phyloP scores from a whole-genome alignment of 1,140 invertebrate species.

The Leptinotarsa defecta region DNA sequence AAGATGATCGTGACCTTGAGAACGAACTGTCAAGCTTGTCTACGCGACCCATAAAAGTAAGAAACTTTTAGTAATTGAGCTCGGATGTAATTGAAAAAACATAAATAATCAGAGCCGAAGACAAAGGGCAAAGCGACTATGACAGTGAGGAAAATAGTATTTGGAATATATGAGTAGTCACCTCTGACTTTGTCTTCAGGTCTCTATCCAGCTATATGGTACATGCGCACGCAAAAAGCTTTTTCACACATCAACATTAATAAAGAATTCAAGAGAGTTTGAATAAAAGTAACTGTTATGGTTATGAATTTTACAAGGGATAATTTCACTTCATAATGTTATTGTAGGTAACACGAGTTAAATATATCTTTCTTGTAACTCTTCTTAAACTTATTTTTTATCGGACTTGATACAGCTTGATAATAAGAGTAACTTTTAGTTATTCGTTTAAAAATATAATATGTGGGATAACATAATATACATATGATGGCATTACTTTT shows the following conservation, averaged over 20 bases:
- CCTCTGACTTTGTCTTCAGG: background rate
- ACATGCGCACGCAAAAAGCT: background rate
- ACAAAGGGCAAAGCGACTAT: no score
- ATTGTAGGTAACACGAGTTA: no score
- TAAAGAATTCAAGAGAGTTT: background rate
- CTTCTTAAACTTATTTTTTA: no score
- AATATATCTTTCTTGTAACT: no score
- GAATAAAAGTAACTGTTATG: background rate
- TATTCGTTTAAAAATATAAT: no score
- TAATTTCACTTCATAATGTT: background rate
- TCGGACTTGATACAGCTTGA: no score
- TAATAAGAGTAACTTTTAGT: no score
- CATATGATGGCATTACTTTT: no score
- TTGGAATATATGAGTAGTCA: background rate
- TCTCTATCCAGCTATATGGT: background rate
- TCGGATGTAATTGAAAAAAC: background rate
- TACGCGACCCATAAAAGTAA: slow-evolving; percentile 72
- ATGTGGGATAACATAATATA: no score
- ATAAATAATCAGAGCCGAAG: no score
- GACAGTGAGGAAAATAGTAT: no score
- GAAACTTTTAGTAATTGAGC: slow-evolving; percentile 32
- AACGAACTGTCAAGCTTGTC: slow-evolving; percentile 96
- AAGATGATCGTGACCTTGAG: slow-evolving; percentile 92
- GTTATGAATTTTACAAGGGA: background rate
- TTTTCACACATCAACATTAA: background rate